A percentile compares a stretch with the other conserved stretches of the same genome.
Conservation (phyloP, 2,113 vertebrate species). For the Paradoxurus hermaphroditus region DNA sequence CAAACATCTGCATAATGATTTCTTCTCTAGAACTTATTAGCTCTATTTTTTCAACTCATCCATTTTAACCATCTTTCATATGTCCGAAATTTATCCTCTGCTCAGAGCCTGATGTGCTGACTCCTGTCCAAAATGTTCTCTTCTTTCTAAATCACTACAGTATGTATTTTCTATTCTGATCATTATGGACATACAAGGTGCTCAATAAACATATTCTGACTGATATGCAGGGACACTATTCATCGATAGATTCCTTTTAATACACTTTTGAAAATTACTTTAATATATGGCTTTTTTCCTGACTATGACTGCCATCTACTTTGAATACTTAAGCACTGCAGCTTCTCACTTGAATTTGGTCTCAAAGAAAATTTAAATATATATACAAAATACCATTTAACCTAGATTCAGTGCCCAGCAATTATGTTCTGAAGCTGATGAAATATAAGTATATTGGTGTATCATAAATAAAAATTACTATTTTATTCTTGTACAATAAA, state of each 20-base stretch:
- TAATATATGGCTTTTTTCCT: neutral
- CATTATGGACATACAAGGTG: neutral
- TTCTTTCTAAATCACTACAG: neutral
- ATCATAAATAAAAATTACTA: neutral
- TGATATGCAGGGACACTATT: neutral
- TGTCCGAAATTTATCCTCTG: neutral
- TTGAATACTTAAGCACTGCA: neutral
- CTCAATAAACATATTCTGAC: neutral
- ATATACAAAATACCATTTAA: neutral
- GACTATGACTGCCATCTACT: neutral
- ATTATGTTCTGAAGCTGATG: neutral
- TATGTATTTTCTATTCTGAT: neutral
- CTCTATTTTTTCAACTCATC: neutral
- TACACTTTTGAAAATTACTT: neutral
- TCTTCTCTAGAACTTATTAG: neutral
- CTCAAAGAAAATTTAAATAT: neutral
- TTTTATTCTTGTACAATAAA: neutral
- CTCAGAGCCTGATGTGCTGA: neutral
- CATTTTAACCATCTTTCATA: constrained; percentile 8
- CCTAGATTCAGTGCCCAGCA: neutral
- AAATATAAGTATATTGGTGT: neutral
- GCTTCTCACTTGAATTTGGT: constrained; percentile 3
- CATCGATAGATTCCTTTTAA: neutral
- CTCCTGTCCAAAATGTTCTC: neutral
- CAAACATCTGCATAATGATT: neutral